A percentile compares a stretch with the other conserved stretches of the same genome.
Evolutionary conservation across 53 echinoderm and acorn worm species (phyloP).

Genomic region (Crossaster papposus): DNA sequence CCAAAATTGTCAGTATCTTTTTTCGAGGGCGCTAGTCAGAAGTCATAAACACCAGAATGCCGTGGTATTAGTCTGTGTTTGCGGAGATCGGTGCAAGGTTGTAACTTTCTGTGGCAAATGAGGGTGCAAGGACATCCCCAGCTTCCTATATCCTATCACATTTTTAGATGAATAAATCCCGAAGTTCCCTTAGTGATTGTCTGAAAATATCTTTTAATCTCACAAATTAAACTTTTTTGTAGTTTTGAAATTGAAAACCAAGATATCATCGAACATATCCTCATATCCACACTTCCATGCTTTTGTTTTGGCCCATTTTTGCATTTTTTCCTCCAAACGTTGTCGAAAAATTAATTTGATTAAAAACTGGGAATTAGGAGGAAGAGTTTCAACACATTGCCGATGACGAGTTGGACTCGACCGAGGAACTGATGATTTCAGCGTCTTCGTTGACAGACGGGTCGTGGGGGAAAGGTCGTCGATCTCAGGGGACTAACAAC

Average conservation of each 20-base stretch:
- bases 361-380: constrained; percentile 56
- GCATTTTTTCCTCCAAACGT: not conserved
- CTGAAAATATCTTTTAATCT: too few relatives aligned
- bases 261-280: not conserved
- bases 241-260: not conserved
- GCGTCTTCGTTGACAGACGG: constrained; percentile 39
- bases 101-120: not conserved
- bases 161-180: too few relatives aligned
- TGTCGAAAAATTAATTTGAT: not conserved
- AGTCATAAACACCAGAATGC: too few relatives aligned
- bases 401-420: constrained; percentile 68
- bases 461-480: constrained; percentile 37
- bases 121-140: not conserved
- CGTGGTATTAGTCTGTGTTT: too few relatives aligned
- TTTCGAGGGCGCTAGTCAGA: too few relatives aligned
- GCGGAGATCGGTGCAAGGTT: not conserved
- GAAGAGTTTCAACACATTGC: constrained; percentile 82
- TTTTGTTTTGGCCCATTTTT: constrained; percentile 38
- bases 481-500: constrained; percentile 37
- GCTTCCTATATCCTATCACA: too few relatives aligned
- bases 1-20: too few relatives aligned
- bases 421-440: constrained; percentile 54
- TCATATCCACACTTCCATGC: constrained; percentile 43
- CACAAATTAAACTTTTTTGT: too few relatives aligned
- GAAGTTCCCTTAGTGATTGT: too few relatives aligned